Conservation (phyloP, 2,888 invertebrate species). For the Aelia acuminata region DNA sequence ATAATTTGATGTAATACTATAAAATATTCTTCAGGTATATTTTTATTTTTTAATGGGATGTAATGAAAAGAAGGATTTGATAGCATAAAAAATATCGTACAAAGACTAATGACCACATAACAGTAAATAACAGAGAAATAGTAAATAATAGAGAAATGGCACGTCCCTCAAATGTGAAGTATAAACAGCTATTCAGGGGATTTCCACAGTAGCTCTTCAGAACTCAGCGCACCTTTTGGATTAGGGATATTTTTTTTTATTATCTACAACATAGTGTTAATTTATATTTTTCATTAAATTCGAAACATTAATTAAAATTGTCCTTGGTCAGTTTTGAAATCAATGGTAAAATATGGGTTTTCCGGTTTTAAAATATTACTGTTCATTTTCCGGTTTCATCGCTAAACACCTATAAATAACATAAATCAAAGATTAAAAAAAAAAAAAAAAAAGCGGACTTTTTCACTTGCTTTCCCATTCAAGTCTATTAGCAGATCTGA, state of each 20-base stretch:
- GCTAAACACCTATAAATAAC: background rate
- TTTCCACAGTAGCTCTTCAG: background rate
- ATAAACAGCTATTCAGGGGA: constrained; percentile 17
- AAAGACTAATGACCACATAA: background rate
- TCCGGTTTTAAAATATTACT: background rate
- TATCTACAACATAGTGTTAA: background rate
- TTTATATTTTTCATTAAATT: background rate
- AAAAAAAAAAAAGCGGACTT: background rate
- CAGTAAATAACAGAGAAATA: background rate
- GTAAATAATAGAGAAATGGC: background rate
- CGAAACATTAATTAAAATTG: background rate
- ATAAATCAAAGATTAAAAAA: too few species aligned
- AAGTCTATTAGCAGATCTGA: background rate
- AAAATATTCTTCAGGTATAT: too few species aligned
- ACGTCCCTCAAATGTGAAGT: constrained; percentile 28
- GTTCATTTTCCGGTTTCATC: background rate
- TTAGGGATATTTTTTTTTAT: background rate
- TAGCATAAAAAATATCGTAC: background rate
- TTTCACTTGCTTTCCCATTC: background rate
- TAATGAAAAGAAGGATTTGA: background rate
- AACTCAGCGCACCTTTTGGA: background rate
- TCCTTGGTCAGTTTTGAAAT: background rate
- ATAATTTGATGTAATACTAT: too few species aligned
- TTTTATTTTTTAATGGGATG: too few species aligned
- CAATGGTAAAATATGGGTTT: background rate